These are phyloP conservation scores for Vulpes lagopus DNA, from an alignment of 2,113 vertebrate genomes.

Conservation along the genomic window DNA sequence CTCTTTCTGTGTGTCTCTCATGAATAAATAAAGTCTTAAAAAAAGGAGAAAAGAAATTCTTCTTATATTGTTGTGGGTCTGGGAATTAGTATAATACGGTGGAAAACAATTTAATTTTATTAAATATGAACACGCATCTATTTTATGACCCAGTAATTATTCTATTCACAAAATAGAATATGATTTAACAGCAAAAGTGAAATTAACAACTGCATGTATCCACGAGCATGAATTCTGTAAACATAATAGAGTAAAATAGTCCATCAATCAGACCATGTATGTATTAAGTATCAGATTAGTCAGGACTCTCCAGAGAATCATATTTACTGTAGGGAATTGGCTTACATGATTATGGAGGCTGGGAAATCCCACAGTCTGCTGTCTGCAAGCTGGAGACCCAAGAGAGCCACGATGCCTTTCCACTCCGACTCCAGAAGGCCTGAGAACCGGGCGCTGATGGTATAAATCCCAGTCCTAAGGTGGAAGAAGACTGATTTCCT, in stretches of 20 bases:
- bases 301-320: not conserved
- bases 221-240: not conserved
- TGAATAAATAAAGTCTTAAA: too few relatives aligned
- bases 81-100: not conserved
- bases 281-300: not conserved
- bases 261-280: not conserved
- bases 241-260: not conserved
- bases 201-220: not conserved
- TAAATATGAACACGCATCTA: not conserved
- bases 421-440: not conserved
- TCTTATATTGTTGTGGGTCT: not conserved
- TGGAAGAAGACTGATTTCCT: not conserved
- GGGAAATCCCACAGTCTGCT: not conserved
- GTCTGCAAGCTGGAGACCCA: not conserved
- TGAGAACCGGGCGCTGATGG: not conserved
- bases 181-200: not conserved
- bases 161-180: not conserved
- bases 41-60: not conserved
- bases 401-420: not conserved
- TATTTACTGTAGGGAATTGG: not conserved
- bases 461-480: not conserved
- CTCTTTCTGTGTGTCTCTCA: too few relatives aligned
- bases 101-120: not conserved
- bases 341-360: not conserved
- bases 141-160: not conserved